Evolutionary conservation across 2,113 vertebrate species (phyloP).

Genomic region (Brachyistius frenatus): DNA sequence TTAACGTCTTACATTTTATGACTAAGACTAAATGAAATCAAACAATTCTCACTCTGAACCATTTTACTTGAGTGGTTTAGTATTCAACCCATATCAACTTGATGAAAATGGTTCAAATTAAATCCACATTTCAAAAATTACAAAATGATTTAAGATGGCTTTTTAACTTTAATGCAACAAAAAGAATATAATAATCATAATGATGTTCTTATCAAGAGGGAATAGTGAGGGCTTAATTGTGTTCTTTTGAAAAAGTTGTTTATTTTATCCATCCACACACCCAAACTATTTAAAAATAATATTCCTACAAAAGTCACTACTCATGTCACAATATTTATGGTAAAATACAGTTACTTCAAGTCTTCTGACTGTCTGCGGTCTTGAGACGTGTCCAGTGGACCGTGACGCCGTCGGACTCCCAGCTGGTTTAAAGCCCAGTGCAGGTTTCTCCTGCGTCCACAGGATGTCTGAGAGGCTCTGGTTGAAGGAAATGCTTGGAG

Average conservation of each 20-base stretch:
- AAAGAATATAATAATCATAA: background rate
- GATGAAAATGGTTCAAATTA: too few species aligned
- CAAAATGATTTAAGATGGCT: too few species aligned
- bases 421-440: constrained; percentile 51
- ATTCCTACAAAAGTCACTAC: constrained; percentile 91
- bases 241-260: constrained; percentile 89
- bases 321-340: constrained; percentile 91
- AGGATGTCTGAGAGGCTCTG: constrained; percentile 49
- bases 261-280: constrained; percentile 94
- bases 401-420: constrained; percentile 51
- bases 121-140: too few species aligned
- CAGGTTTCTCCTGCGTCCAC: constrained; percentile 25
- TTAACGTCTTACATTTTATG: too few species aligned
- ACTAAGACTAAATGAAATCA: too few species aligned
- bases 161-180: too few species aligned
- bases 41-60: too few species aligned
- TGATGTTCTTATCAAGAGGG: background rate
- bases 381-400: constrained; percentile 87
- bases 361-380: constrained; percentile 88
- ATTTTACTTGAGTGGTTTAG: too few species aligned
- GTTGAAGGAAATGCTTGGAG: constrained; percentile 88
- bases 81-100: too few species aligned
- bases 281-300: constrained; percentile 93
- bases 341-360: constrained; percentile 90
- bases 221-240: constrained; percentile 62